Percentiles rank a stretch among this genome's conserved stretches.
phyloP scores from a whole-genome alignment of 2,888 invertebrate genomes.

The Polydesmus complanatus region DNA sequence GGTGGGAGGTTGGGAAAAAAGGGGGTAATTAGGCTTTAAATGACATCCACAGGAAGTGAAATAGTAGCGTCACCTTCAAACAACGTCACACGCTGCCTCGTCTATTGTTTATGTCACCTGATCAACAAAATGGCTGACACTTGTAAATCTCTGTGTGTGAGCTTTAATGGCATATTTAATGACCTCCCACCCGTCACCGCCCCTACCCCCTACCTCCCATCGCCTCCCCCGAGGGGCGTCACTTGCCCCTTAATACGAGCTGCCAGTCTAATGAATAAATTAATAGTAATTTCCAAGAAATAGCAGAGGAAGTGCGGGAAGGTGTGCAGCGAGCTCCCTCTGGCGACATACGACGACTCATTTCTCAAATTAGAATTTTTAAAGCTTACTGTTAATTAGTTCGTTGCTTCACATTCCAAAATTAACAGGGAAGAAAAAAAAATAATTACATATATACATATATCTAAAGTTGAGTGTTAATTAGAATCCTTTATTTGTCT shows the following conservation, averaged over 20 bases:
- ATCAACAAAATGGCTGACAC: neutral
- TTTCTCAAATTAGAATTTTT: neutral
- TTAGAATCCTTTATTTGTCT: constrained; percentile 5
- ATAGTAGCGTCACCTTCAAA: neutral
- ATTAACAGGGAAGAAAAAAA: neutral
- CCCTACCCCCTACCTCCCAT: neutral
- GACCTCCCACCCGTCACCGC: neutral
- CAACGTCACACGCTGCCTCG: neutral
- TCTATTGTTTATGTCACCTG: neutral
- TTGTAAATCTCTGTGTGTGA: neutral
- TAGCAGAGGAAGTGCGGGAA: neutral
- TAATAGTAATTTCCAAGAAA: neutral
- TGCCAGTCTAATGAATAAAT: constrained; percentile 3
- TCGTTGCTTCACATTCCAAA: neutral
- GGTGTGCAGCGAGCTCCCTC: neutral
- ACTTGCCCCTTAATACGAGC: neutral
- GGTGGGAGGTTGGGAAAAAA: neutral
- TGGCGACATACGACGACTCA: neutral
- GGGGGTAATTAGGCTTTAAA: neutral
- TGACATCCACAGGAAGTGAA: neutral
- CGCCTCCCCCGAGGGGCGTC: neutral
- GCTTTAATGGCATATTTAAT: neutral
- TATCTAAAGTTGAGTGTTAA: neutral
- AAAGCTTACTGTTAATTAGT: neutral
- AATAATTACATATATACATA: too few species aligned